phyloP scores from a whole-genome alignment of 2,888 invertebrate species.

The Cosmia pyralina region DNA sequence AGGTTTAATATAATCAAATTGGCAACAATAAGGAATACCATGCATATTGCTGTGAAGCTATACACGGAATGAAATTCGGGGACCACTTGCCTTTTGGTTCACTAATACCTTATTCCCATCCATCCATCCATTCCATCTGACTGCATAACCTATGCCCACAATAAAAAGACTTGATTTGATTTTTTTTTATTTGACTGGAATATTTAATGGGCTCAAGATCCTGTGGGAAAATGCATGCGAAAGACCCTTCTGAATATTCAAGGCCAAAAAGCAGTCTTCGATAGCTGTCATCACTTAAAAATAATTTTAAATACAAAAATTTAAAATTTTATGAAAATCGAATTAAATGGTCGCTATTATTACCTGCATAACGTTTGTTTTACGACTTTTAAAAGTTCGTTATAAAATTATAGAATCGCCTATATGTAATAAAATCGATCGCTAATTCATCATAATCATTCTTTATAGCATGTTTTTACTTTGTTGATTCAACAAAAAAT shows the following conservation, averaged over 20 bases:
- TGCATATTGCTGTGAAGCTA: constrained; percentile 22
- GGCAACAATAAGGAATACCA: constrained; percentile 35
- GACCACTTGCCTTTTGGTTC: constrained; percentile 27
- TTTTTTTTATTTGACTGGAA: no score
- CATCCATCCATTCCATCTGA: no score
- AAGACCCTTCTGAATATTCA: neutral
- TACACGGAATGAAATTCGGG: constrained; percentile 36
- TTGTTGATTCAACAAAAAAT: constrained; percentile 54
- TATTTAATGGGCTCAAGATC: constrained; percentile 39
- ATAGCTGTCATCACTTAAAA: constrained; percentile 13
- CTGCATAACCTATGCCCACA: no score
- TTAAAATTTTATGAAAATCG: constrained; percentile 22
- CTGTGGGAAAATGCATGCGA: constrained; percentile 56
- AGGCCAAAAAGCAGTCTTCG: neutral
- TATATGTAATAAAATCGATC: constrained; percentile 53
- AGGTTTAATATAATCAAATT: constrained; percentile 18
- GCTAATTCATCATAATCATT: constrained; percentile 65
- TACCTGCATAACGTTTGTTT: constrained; percentile 29
- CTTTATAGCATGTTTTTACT: constrained; percentile 54
- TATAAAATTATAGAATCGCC: constrained; percentile 43
- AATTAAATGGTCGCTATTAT: constrained; percentile 38
- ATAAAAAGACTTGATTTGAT: no score
- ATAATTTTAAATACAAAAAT: constrained; percentile 20
- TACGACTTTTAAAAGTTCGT: constrained; percentile 48
- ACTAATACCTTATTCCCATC: constrained; percentile 53